Evolutionary conservation across 2,113 vertebrate genomes (phyloP).

Genomic region (Scomber scombrus): DNA sequence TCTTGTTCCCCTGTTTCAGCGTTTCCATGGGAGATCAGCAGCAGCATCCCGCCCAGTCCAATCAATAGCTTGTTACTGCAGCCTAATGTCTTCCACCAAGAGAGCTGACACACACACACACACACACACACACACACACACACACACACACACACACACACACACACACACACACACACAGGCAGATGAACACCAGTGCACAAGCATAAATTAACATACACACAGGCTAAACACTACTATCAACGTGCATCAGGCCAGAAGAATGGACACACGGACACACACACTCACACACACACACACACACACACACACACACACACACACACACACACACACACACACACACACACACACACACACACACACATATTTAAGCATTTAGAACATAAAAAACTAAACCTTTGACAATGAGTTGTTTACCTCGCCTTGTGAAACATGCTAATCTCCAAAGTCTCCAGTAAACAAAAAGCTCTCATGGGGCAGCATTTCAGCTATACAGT

Average conservation of each 20-base stretch:
- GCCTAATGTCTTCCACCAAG: conserved; percentile 65
- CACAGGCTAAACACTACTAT: neutral
- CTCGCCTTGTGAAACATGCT: conserved; percentile 56
- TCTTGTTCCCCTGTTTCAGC: conserved; percentile 44
- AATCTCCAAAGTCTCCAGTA: conserved; percentile 70
- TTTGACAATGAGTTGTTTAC: conserved; percentile 27
- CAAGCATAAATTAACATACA: conserved; percentile 17
- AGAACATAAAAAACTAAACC: conserved; percentile 25
- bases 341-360: no score
- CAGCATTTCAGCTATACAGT: conserved; percentile 58
- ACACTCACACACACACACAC: neutral
- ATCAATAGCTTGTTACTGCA: conserved; percentile 79
- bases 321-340: no score
- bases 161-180: conserved; percentile 14
- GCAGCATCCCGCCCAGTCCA: conserved; percentile 47
- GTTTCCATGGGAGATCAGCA: conserved; percentile 68
- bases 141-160: conserved; percentile 11
- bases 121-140: conserved; percentile 13
- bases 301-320: no score
- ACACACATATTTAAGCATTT: conserved; percentile 3
- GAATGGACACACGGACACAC: neutral
- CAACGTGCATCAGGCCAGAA: neutral
- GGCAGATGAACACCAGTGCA: conserved; percentile 10
- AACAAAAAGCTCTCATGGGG: conserved; percentile 70
- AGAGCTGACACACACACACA: conserved; percentile 37